Conservation (phyloP, 1,140 invertebrate species). For the Zeugodacus cucurbitae region DNA sequence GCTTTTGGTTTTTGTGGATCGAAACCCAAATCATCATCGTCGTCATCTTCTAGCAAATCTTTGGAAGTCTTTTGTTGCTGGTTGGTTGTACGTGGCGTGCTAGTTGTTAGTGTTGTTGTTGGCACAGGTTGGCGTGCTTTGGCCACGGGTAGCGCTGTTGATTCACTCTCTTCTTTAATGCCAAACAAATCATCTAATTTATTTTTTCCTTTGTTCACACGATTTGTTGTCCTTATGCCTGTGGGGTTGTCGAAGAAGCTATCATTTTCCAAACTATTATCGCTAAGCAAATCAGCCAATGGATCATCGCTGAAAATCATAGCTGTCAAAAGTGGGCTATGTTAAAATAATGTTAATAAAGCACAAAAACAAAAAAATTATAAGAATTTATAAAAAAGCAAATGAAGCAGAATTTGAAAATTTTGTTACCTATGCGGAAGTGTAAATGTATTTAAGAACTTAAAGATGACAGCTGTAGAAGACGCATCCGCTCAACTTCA, state of each 20-base stretch:
- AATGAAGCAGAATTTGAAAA: neutral
- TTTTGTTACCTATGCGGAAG: neutral
- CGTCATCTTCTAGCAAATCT: slow-evolving; percentile 49
- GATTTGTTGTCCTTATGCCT: neutral
- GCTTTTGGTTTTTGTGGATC: slow-evolving; percentile 62
- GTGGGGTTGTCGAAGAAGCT: slow-evolving; percentile 67
- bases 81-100: neutral
- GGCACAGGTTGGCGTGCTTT: slow-evolving; percentile 27
- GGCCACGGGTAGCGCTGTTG: slow-evolving; percentile 1
- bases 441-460: neutral
- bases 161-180: slow-evolving; percentile 57
- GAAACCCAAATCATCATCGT: slow-evolving; percentile 63
- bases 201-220: slow-evolving; percentile 44
- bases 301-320: slow-evolving; percentile 66
- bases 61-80: neutral
- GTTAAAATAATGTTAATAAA: neutral
- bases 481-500: neutral
- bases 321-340: neutral
- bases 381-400: neutral
- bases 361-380: neutral
- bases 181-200: slow-evolving; percentile 64
- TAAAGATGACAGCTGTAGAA: neutral
- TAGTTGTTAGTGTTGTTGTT: slow-evolving; percentile 33
- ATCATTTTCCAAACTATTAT: slow-evolving; percentile 68
- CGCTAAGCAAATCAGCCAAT: slow-evolving; percentile 65